Conservation (phyloP, 2,797 vertebrate species). For the Columba guinea region DNA sequence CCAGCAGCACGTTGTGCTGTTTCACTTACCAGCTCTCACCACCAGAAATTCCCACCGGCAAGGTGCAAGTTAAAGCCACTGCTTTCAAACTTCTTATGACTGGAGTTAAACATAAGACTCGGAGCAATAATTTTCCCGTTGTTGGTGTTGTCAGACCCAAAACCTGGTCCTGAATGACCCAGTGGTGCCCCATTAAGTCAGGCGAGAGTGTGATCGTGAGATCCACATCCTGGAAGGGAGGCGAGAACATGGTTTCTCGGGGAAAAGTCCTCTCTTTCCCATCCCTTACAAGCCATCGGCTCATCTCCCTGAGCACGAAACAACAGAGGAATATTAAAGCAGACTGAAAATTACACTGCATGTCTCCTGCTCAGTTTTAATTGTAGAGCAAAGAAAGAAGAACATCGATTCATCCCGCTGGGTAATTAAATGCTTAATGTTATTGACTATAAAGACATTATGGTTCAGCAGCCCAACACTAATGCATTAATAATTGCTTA, state of each 20-base stretch:
- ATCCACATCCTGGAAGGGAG: background rate
- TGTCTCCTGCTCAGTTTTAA: background rate
- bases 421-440: constrained; percentile 58
- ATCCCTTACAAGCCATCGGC: background rate
- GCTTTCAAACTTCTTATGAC: background rate
- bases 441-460: constrained; percentile 44
- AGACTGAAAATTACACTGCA: background rate
- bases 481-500: constrained; percentile 6
- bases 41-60: background rate
- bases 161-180: background rate
- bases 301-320: accelerated
- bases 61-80: background rate
- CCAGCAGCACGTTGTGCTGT: background rate
- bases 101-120: background rate
- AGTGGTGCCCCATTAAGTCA: background rate
- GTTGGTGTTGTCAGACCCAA: background rate
- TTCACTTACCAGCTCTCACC: background rate
- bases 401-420: background rate
- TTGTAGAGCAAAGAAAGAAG: constrained; percentile 47
- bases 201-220: background rate
- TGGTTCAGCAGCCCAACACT: constrained; percentile 25
- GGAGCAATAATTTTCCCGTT: background rate
- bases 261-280: background rate
- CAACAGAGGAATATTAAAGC: background rate
- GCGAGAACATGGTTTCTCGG: background rate